A percentile compares a stretch with the other conserved stretches of the same genome.
phyloP scores from a whole-genome alignment of 1,140 invertebrate genomes.

The Bombus haemorrhoidalis region DNA sequence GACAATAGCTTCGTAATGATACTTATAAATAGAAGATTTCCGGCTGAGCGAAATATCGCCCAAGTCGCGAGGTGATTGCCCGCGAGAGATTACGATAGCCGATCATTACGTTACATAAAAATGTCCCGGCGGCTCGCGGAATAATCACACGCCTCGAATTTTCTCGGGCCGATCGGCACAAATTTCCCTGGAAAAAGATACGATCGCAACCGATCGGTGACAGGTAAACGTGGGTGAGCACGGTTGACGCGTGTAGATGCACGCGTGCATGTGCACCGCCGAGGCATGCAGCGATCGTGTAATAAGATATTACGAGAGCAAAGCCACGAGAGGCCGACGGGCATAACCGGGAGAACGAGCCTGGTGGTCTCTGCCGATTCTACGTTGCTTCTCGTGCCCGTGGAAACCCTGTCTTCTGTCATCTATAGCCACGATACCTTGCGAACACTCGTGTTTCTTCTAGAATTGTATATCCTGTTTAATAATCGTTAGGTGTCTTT shows the following conservation, averaged over 20 bases:
- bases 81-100: not conserved
- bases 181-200: constrained; percentile 38
- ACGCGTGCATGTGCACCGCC: constrained; percentile 35
- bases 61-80: not conserved
- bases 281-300: constrained; percentile 65
- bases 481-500: not conserved
- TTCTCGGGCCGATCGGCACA: constrained; percentile 13
- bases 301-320: constrained; percentile 71
- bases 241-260: not conserved
- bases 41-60: no score
- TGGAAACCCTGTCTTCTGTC: constrained; percentile 46
- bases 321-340: constrained; percentile 60
- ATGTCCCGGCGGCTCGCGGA: not conserved
- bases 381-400: constrained; percentile 6
- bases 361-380: constrained; percentile 62
- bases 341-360: constrained; percentile 53
- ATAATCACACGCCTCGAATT: constrained; percentile 23
- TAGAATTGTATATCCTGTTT: not conserved
- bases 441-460: not conserved
- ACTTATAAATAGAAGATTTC: no score
- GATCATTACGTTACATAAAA: not conserved
- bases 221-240: constrained; percentile 27
- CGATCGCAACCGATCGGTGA: constrained; percentile 27
- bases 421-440: constrained; percentile 14
- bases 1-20: no score